These are phyloP conservation scores for Popillia japonica DNA, from an alignment of 1,140 invertebrate genomes.

Conservation along the genomic window DNA sequence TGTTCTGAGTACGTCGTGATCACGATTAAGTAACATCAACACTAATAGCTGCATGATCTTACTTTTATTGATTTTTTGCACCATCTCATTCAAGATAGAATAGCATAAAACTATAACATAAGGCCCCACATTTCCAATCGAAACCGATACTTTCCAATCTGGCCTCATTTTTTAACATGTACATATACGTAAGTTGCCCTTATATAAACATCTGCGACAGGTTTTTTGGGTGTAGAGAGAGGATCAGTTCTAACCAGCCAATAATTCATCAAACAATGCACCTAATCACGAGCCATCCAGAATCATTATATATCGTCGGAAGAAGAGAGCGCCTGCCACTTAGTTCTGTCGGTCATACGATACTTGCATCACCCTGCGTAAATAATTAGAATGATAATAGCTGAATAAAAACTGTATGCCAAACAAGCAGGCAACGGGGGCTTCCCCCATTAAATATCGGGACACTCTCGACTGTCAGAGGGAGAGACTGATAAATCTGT, in stretches of 20 bases:
- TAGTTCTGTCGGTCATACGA: constrained; percentile 53
- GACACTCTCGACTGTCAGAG: constrained; percentile 52
- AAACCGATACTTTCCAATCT: constrained; percentile 46
- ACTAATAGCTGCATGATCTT: too few relatives aligned
- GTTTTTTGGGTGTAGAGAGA: constrained; percentile 47
- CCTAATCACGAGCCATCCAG: constrained; percentile 51
- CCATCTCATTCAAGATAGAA: background rate
- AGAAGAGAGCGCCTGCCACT: constrained; percentile 49
- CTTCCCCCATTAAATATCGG: constrained; percentile 46
- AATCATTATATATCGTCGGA: constrained; percentile 23
- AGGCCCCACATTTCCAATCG: background rate
- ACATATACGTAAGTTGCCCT: constrained; percentile 41
- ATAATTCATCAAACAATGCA: constrained; percentile 54
- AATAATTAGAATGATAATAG: constrained; percentile 57
- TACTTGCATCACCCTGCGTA: constrained; percentile 48
- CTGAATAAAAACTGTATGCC: constrained; percentile 52
- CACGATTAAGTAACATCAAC: too few relatives aligned
- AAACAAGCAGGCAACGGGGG: constrained; percentile 46
- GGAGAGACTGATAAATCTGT: constrained; percentile 52
- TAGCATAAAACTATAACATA: constrained; percentile 35
- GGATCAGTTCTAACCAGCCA: constrained; percentile 46
- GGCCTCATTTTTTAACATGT: constrained; percentile 48
- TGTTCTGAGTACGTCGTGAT: too few relatives aligned
- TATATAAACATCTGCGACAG: constrained; percentile 56
- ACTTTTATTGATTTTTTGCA: background rate